Conservation (phyloP, 2,888 invertebrate species). For the Acanthosepion esculentum region DNA sequence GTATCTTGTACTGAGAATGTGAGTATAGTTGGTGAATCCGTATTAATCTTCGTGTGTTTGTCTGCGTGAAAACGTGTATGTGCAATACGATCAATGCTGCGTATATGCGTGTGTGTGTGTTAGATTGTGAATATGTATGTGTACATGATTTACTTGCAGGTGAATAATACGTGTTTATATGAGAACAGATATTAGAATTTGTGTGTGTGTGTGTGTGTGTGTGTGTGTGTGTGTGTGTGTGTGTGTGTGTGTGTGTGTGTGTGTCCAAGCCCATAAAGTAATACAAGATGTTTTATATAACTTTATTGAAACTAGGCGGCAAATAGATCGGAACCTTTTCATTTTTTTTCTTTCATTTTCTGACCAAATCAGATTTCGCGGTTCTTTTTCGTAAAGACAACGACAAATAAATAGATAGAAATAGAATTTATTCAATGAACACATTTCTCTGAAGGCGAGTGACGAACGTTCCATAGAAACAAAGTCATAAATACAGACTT, state of each 20-base stretch:
- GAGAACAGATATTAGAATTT: too few species aligned
- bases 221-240: background rate
- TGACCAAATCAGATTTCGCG: background rate
- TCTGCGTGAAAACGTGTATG: too few species aligned
- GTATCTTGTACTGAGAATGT: too few species aligned
- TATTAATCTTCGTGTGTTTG: too few species aligned
- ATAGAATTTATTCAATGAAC: background rate
- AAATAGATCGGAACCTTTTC: background rate
- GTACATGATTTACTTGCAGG: too few species aligned
- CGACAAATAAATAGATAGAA: background rate
- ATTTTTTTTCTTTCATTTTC: background rate
- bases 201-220: too few species aligned
- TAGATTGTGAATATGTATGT: too few species aligned
- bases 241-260: too few species aligned
- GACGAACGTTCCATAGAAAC: background rate
- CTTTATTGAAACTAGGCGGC: background rate
- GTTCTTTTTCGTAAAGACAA: background rate
- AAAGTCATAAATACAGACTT: background rate
- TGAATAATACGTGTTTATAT: too few species aligned
- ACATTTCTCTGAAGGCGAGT: background rate
- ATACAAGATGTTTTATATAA: constrained; percentile 11
- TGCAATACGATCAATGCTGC: too few species aligned
- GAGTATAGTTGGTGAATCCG: too few species aligned
- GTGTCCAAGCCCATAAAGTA: background rate
- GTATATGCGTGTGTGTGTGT: too few species aligned